phyloP scores from a whole-genome alignment of 2,797 vertebrate species.

The Onychomys arenicola region DNA sequence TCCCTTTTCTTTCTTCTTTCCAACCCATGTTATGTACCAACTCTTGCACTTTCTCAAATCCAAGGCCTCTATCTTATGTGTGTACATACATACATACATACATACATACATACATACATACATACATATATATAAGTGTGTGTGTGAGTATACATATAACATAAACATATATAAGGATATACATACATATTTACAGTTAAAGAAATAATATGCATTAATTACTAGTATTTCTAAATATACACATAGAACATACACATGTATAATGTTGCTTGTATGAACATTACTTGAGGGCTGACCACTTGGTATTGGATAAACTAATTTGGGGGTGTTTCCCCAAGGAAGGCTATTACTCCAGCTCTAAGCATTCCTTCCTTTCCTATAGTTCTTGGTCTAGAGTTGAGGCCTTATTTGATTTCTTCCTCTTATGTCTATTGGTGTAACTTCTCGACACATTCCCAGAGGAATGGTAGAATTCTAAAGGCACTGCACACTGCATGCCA shows the following conservation, averaged over 20 bases:
- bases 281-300: background rate
- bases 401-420: too few relatives aligned
- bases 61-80: background rate
- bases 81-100: background rate
- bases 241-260: background rate
- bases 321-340: background rate
- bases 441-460: background rate
- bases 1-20: background rate
- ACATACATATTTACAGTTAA: background rate
- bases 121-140: background rate
- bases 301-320: background rate
- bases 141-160: too few relatives aligned
- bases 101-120: background rate
- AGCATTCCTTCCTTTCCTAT: background rate
- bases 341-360: background rate
- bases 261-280: background rate
- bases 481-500: background rate
- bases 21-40: background rate
- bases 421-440: background rate
- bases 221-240: background rate
- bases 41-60: background rate
- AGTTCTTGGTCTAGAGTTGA: background rate
- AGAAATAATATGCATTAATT: background rate
- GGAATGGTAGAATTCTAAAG: background rate
- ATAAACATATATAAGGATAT: too few relatives aligned